phyloP scores from a whole-genome alignment of 1,140 invertebrate species.

The Wiebesia pumilae region DNA sequence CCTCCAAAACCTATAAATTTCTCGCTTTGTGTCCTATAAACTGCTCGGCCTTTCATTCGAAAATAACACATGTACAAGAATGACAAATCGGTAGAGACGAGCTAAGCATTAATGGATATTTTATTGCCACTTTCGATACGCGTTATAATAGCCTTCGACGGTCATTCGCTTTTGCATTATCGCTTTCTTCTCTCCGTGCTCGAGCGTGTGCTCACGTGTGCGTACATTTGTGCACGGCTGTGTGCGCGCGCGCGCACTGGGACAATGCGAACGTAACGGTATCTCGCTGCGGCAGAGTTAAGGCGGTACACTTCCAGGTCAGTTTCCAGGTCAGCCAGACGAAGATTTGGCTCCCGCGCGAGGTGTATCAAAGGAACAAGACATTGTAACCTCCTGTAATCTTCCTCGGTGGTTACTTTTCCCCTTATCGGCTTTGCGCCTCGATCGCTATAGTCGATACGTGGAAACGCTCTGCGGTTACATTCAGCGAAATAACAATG shows the following conservation, averaged over 20 bases:
- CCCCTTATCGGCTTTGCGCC: not conserved
- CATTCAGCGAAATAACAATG: not conserved
- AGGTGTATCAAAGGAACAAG: not conserved
- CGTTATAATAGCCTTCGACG: constrained; percentile 1
- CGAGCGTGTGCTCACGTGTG: not conserved
- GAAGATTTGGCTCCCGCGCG: not conserved
- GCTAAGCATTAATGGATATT: constrained; percentile 9
- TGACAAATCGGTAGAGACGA: not conserved
- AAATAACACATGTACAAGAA: not conserved
- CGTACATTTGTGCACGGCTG: not conserved
- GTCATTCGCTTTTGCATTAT: constrained; percentile 16
- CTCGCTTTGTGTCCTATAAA: not conserved
- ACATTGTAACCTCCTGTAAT: not conserved
- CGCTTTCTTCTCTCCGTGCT: not conserved
- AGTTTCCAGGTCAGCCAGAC: constrained; percentile 48
- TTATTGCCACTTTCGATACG: constrained; percentile 22
- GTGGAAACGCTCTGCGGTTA: not conserved
- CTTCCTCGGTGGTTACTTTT: not conserved
- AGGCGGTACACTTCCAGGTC: constrained; percentile 30
- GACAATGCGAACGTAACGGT: constrained; percentile 46
- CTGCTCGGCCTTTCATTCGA: not conserved
- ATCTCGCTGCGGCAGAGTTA: not conserved
- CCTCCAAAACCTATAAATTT: not conserved
- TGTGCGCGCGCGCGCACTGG: not conserved
- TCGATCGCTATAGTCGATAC: not conserved